A percentile compares a stretch with the other conserved stretches of the same genome.
Evolutionary conservation across 2,888 invertebrate species (phyloP).

Genomic region (Druceiella hillmani): DNA sequence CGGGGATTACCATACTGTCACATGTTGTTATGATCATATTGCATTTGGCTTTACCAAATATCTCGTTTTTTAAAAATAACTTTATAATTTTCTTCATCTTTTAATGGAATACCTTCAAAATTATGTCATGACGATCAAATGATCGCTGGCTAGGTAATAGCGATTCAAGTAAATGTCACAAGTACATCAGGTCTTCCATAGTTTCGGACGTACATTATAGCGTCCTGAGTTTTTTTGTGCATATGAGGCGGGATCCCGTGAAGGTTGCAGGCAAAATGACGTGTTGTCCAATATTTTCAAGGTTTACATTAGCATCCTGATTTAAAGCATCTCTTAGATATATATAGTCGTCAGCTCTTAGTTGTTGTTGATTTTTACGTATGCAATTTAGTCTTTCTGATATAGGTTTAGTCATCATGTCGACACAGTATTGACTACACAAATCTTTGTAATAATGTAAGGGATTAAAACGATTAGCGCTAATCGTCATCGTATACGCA

Average conservation of each 20-base stretch:
- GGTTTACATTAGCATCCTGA: background rate
- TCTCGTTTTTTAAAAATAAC: background rate
- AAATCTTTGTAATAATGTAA: too few relatives aligned
- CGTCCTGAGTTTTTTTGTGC: background rate
- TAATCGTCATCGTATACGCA: too few relatives aligned
- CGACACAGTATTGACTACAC: too few relatives aligned
- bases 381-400: background rate
- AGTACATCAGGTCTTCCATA: background rate
- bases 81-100: background rate
- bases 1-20: too few relatives aligned
- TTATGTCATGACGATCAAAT: background rate
- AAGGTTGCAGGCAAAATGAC: background rate
- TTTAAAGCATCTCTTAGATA: constrained; percentile 1
- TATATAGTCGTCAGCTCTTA: background rate
- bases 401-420: too few relatives aligned
- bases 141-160: background rate
- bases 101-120: background rate
- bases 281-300: background rate
- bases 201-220: too few relatives aligned
- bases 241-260: background rate
- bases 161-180: too few relatives aligned
- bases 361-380: background rate
- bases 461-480: too few relatives aligned
- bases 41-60: background rate
- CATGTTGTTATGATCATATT: too few relatives aligned